phyloP scores from a whole-genome alignment of 2,888 invertebrate genomes.

The Digitonthophagus gazella region DNA sequence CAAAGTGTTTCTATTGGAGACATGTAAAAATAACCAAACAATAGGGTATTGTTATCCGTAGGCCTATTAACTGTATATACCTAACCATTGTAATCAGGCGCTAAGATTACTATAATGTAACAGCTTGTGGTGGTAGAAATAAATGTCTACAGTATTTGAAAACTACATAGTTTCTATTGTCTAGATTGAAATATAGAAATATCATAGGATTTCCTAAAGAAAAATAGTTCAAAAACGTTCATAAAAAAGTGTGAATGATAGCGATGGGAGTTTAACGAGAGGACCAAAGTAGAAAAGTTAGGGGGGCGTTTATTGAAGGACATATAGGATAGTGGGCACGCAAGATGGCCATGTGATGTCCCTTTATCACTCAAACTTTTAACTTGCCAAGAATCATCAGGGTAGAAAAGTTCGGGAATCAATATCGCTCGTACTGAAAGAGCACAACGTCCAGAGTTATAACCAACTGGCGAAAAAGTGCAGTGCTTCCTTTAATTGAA shows the following conservation, averaged over 20 bases:
- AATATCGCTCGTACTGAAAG: neutral
- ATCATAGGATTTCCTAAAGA: neutral
- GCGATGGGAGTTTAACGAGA: neutral
- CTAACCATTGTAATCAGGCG: neutral
- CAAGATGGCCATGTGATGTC: constrained; percentile 43
- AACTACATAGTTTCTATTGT: no score
- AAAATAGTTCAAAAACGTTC: neutral
- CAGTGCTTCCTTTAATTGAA: neutral
- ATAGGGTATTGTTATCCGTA: neutral
- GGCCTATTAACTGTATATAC: neutral
- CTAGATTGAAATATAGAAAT: no score
- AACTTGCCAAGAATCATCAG: constrained; percentile 30
- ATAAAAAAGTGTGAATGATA: neutral
- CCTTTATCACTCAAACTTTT: constrained; percentile 49
- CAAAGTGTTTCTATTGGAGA: neutral
- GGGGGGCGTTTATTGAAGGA: neutral
- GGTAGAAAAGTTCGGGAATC: neutral
- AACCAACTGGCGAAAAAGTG: neutral
- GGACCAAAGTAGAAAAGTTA: neutral
- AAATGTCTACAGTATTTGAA: no score
- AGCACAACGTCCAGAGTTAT: neutral
- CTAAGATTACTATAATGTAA: neutral
- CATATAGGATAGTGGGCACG: neutral
- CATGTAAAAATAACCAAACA: neutral
- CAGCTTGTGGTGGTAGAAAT: no score